Evolutionary conservation across 2,888 invertebrate species (phyloP).

Genomic region (Cantharis rufa): DNA sequence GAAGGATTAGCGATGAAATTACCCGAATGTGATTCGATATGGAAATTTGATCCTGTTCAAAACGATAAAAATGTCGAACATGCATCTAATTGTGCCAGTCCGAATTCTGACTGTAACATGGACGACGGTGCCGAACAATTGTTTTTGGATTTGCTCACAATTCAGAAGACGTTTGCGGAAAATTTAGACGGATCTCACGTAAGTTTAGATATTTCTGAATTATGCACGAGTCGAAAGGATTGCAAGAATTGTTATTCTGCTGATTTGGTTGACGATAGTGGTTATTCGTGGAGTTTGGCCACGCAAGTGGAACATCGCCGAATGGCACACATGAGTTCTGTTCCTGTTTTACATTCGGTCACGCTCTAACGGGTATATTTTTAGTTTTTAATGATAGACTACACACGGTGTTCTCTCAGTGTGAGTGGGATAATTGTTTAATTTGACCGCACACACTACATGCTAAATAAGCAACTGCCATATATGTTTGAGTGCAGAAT

Average conservation of each 20-base stretch:
- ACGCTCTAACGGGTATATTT: conserved; percentile 44
- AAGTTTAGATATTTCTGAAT: conserved; percentile 43
- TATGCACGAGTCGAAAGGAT: conserved; percentile 51
- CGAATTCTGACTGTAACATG: conserved; percentile 51
- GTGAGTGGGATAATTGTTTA: conserved; percentile 9
- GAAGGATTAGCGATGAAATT: conserved; percentile 32
- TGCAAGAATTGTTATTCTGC: conserved; percentile 65
- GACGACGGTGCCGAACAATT: conserved; percentile 67
- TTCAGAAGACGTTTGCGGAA: conserved; percentile 59
- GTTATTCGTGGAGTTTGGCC: conserved; percentile 60
- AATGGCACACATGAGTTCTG: conserved; percentile 48
- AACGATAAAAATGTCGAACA: conserved; percentile 52
- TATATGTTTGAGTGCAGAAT: conserved; percentile 54
- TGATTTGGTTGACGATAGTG: conserved; percentile 23
- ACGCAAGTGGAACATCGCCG: conserved; percentile 52
- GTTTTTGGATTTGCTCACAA: conserved; percentile 63
- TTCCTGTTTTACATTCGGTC: conserved; percentile 50
- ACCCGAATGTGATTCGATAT: conserved; percentile 16
- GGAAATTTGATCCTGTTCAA: conserved; percentile 26
- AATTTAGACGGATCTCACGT: conserved; percentile 43
- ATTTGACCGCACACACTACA: conserved; percentile 15
- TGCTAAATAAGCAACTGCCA: conserved; percentile 47
- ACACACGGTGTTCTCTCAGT: conserved; percentile 35
- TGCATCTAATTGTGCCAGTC: conserved; percentile 48
- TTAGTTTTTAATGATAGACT: conserved; percentile 31